These are phyloP conservation scores for Chauna torquata DNA, from an alignment of 2,113 vertebrate genomes.

Conservation along the genomic window DNA sequence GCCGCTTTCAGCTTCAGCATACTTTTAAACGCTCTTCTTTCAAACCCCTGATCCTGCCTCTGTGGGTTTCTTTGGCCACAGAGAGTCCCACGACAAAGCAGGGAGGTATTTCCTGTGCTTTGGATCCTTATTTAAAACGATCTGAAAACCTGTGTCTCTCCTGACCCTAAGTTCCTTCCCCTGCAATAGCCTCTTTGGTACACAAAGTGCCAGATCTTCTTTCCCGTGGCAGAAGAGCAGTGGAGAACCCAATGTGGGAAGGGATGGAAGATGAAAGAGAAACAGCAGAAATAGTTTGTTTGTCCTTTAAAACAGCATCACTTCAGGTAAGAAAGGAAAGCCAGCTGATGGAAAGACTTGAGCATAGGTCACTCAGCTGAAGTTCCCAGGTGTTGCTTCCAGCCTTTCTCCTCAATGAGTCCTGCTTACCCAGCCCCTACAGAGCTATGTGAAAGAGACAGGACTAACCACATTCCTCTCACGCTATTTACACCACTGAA, in stretches of 20 bases:
- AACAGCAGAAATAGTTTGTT: neutral
- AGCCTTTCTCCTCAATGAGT: neutral
- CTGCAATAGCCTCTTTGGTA: neutral
- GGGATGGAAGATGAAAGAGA: neutral
- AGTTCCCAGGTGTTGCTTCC: neutral
- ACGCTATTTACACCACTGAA: constrained; percentile 14
- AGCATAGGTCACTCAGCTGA: neutral
- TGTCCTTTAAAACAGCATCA: neutral
- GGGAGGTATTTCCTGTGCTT: neutral
- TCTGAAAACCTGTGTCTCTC: neutral
- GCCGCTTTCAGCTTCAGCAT: neutral
- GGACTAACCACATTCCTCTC: constrained; percentile 43
- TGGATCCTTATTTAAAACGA: neutral
- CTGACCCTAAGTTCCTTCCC: neutral
- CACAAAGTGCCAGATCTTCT: neutral
- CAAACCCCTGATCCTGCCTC: neutral
- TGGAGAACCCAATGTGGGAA: neutral
- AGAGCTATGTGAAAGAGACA: neutral
- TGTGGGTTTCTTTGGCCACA: neutral
- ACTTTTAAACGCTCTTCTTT: neutral
- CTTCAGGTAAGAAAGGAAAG: neutral
- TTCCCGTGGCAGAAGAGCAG: neutral
- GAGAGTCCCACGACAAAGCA: neutral
- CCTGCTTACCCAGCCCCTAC: neutral
- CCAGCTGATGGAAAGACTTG: neutral